Evolutionary conservation across 2,888 invertebrate genomes (phyloP), one percentile per base, ranked within the genome.

Genomic region (Eupithecia insigniata): DNA sequence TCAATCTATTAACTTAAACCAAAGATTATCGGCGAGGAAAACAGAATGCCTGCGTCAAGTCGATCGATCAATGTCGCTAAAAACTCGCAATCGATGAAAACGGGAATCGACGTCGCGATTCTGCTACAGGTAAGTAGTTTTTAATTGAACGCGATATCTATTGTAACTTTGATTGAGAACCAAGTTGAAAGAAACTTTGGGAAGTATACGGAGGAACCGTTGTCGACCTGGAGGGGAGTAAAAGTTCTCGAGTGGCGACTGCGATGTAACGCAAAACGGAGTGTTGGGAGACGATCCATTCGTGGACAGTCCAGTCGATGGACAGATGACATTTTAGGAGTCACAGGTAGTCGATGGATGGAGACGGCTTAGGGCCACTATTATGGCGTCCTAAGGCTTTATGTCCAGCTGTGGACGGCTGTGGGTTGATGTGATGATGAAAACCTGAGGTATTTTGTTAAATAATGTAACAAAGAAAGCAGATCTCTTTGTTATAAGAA

Each of bases 61-160:
- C 89, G 87, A 92, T 92, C 89, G 82, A 90, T 91, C 92, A 91
- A 85, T 82, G 91, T 91, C 90, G 82, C 81, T 85, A 82, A 88
- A 89, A 90, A 90, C 85, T 87, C 85, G 86, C 86, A 88, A 90
- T 92, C 90, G 89, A 89, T 90, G 87, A 70, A 72, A 64, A 66
- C 75, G 74, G 73, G 70, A 73, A 71, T 73, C 75, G 71, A 36
- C 60, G 34, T 64, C 55, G 69, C 69, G 72, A 75, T 74, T 67
- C 64, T 51, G 69, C 75, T 64, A 62, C 71, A 68, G 75, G 43
- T 76, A 70, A 64, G 34, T 64, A 36, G 36, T 36, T 60, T 66
- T 66, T 66, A 66, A 66, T 66, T 67, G 67, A 55, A 58, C 18
- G 34, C 51, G 32, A 65, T 43, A 43, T 39, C 36, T 36, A 60